Base-by-base conservation (phyloP, 2,113 vertebrate genomes). In the Engystomops pustulosus region DNA sequence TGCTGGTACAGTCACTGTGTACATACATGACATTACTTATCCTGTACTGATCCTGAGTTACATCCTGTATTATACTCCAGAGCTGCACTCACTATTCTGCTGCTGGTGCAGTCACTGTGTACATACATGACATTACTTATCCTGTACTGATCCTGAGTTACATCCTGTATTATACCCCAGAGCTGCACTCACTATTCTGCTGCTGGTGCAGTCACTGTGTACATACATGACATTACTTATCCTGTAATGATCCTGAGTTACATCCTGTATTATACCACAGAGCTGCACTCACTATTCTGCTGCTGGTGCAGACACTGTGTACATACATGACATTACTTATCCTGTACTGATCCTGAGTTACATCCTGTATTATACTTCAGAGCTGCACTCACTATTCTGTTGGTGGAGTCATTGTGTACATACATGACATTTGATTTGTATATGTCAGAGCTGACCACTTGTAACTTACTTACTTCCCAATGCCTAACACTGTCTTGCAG, bases 1-100 rank as follows among this genome's bases (percentile, higher is more conserved):
- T 60, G 55, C 55, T 27, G 55, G 55, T 60, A 25, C 3, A 60
- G 55, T 60, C 55, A 60, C 55, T 60, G 55, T 60, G 55, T 60
- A 60, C 55, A 58, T 58, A 58, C 53, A 58, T 58, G 23, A 58
- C 53, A 58, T 58, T 58, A 58, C 53, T 58, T 58, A 58, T 58
- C 53, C 53, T n/a, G n/a, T n/a, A n/a, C n/a, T n/a, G n/a, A n/a
- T n/a, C n/a, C n/a, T n/a, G n/a, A n/a, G n/a, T n/a, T n/a, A n/a
- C n/a, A n/a, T n/a, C n/a, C n/a, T 58, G 53, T 58, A 58, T 10
- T 58, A 25, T 23, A 8, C 53, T 41, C 38, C 38, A 41, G 38
- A 41, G 38, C 38, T 41, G 38, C 38, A 8, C 38, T 41, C 38
- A 41, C 38, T 41, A 41, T 41, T 41, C 38, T 41, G 38, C 38